phyloP scores from a whole-genome alignment of 1,140 invertebrate genomes.

The Zelostemma sp. region DNA sequence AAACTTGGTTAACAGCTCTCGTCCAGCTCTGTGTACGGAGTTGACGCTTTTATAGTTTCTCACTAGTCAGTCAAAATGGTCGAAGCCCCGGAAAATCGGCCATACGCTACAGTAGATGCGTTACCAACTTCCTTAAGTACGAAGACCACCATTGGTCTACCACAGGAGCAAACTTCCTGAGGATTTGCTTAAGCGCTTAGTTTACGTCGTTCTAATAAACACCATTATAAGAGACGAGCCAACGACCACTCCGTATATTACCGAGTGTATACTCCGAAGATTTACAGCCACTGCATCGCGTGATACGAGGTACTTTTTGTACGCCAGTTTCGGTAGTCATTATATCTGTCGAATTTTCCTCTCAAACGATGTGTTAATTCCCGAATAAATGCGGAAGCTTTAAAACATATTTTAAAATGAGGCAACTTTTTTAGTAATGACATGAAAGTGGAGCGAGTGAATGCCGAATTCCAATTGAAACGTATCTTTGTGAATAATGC shows the following conservation, averaged over 20 bases:
- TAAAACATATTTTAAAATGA: too few species aligned
- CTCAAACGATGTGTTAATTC: background rate
- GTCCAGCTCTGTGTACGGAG: slow-evolving; percentile 17
- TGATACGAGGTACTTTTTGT: background rate
- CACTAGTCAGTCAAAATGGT: slow-evolving; percentile 39
- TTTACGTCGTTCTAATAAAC: slow-evolving; percentile 47
- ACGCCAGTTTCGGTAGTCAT: background rate
- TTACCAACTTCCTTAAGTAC: slow-evolving; percentile 23
- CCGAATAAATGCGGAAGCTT: background rate
- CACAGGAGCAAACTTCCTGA: slow-evolving; percentile 46
- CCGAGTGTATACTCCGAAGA: slow-evolving; percentile 14
- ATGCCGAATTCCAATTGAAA: too few species aligned
- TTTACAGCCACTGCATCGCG: slow-evolving; percentile 16
- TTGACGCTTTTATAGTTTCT: slow-evolving; percentile 37
- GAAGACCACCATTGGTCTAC: slow-evolving; percentile 18
- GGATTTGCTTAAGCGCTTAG: slow-evolving; percentile 58
- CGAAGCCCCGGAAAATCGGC: slow-evolving; percentile 35
- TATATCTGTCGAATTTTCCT: background rate
- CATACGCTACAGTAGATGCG: slow-evolving; percentile 3
- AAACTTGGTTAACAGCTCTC: slow-evolving; percentile 33
- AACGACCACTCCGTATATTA: slow-evolving; percentile 11
- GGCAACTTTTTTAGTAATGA: too few species aligned
- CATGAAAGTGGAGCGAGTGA: too few species aligned
- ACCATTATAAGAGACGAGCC: slow-evolving; percentile 8
- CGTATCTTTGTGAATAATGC: too few species aligned